Conservation (phyloP, 2,888 invertebrate genomes). For the Leuctra nigra region DNA sequence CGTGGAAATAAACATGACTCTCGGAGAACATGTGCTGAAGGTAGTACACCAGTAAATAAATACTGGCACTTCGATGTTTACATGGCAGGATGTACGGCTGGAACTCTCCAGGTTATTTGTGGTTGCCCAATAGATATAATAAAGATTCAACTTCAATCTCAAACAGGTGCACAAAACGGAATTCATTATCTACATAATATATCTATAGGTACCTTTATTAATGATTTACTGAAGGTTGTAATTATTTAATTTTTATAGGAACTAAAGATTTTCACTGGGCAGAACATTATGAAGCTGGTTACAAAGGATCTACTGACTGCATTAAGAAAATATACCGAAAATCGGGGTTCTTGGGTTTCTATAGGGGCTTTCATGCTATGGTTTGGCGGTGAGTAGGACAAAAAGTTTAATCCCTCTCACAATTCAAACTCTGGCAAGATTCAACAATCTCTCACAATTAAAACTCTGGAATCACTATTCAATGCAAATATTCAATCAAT, state of each 20-base stretch:
- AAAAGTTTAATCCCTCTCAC: too few species aligned
- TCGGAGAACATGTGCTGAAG: conserved; percentile 9
- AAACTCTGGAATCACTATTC: too few species aligned
- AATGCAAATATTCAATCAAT: not conserved
- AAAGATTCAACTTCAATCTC: conserved; percentile 58
- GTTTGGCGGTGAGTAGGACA: conserved; percentile 53
- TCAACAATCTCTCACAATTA: too few species aligned
- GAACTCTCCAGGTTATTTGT: conserved; percentile 49
- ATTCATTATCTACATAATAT: too few species aligned
- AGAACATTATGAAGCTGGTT: conserved; percentile 32
- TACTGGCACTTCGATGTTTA: conserved; percentile 40
- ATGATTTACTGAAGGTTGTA: too few species aligned
- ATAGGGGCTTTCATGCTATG: conserved; percentile 48
- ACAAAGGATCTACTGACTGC: conserved; percentile 45
- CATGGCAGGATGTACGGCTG: conserved; percentile 53
- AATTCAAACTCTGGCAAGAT: too few species aligned
- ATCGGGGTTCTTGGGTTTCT: conserved; percentile 50
- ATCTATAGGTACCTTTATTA: too few species aligned
- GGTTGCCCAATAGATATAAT: conserved; percentile 61
- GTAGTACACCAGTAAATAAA: conserved; percentile 26
- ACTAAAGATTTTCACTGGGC: conserved; percentile 19
- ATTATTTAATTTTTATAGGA: too few species aligned
- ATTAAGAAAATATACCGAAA: conserved; percentile 44
- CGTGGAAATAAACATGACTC: not conserved
- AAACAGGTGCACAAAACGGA: conserved; percentile 33